These are phyloP conservation scores for Neoseiulus cucumeris DNA, from an alignment of 1,140 invertebrate species.

Conservation along the genomic window DNA sequence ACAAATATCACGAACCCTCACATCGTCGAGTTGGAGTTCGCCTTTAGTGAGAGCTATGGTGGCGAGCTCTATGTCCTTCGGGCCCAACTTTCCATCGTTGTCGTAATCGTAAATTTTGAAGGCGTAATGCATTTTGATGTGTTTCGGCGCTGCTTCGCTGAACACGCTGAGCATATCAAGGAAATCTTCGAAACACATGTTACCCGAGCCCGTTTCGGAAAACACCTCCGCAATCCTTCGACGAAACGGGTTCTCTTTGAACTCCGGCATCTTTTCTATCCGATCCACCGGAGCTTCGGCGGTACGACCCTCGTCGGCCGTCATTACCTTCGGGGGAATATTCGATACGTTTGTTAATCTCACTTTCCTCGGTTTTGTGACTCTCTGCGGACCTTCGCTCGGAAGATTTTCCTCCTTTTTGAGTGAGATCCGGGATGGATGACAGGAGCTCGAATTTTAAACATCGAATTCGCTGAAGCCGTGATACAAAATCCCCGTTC, in stretches of 20 bases:
- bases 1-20: conserved; percentile 21
- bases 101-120: conserved; percentile 61
- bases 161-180: conserved; percentile 41
- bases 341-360: no score
- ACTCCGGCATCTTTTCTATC: conserved; percentile 64
- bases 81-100: conserved; percentile 63
- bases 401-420: no score
- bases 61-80: conserved; percentile 58
- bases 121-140: conserved; percentile 37
- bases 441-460: no score
- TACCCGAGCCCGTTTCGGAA: conserved; percentile 60
- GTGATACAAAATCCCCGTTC: no score
- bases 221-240: conserved; percentile 75
- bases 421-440: no score
- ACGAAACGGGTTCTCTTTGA: conserved; percentile 80
- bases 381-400: no score
- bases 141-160: conserved; percentile 35
- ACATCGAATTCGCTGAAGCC: no score
- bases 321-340: conserved; percentile 37
- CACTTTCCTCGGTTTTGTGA: no score
- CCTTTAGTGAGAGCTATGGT: conserved; percentile 60
- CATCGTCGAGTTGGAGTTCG: conserved; percentile 63
- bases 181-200: conserved; percentile 51
- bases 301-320: conserved; percentile 49
- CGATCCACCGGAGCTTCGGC: conserved; percentile 54